Evolutionary conservation across 2,888 invertebrate genomes (phyloP).

Genomic region (Bombyx huttoni): DNA sequence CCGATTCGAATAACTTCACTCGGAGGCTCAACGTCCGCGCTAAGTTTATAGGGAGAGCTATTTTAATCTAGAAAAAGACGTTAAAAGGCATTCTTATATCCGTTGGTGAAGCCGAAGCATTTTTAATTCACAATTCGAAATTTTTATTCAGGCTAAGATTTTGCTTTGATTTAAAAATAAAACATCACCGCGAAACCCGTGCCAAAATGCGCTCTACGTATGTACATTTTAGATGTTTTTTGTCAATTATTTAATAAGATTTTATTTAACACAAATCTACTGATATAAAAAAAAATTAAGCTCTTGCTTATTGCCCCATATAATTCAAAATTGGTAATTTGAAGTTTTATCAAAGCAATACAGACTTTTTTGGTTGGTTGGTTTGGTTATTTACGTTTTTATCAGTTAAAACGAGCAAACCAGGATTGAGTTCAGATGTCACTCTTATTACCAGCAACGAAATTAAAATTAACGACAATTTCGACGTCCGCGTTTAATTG

Average conservation of each 20-base stretch:
- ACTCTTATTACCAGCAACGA: not conserved
- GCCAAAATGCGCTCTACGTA: no score
- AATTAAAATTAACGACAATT: constrained; percentile 1
- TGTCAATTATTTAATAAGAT: no score
- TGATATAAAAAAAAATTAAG: no score
- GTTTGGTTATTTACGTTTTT: not conserved
- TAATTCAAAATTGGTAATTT: no score
- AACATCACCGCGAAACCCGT: no score
- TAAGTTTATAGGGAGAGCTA: not conserved
- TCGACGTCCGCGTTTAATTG: constrained; percentile 2
- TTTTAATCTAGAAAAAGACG: not conserved
- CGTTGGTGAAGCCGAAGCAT: not conserved
- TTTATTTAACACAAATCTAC: no score
- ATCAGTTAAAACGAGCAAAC: not conserved
- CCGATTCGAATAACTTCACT: constrained; percentile 9
- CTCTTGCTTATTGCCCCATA: no score
- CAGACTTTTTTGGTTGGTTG: no score
- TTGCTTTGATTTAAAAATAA: no score
- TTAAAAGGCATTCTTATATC: not conserved
- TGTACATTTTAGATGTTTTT: no score
- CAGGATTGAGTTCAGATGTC: not conserved
- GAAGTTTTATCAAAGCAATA: no score
- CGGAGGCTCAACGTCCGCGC: not conserved
- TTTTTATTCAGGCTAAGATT: no score
- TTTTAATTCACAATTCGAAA: not conserved